Evolutionary conservation across 2,888 invertebrate genomes (phyloP).

Genomic region (Tetragonula carbonaria): DNA sequence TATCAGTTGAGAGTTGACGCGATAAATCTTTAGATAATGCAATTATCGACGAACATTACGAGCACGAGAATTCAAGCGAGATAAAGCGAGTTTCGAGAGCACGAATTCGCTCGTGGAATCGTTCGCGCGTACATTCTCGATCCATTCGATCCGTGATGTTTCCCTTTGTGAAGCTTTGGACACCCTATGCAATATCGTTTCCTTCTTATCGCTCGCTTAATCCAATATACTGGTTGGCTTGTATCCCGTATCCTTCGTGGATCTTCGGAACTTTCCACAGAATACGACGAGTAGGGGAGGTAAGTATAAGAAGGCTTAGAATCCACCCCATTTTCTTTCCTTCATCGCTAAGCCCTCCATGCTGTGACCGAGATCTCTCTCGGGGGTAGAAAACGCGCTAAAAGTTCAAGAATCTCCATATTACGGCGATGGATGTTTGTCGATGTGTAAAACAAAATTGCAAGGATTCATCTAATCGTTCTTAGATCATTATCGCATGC

Average conservation of each 20-base stretch:
- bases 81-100: neutral
- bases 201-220: constrained; percentile 57
- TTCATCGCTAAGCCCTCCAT: constrained; percentile 54
- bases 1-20: too few relatives aligned
- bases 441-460: neutral
- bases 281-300: constrained; percentile 39
- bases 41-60: constrained; percentile 2
- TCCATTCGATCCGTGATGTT: constrained; percentile 30
- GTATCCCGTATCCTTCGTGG: constrained; percentile 52
- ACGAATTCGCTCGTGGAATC: constrained; percentile 7
- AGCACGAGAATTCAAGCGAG: neutral
- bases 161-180: constrained; percentile 17
- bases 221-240: constrained; percentile 53
- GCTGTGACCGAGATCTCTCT: constrained; percentile 23
- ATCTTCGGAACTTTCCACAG: constrained; percentile 53
- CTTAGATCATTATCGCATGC: too few relatives aligned
- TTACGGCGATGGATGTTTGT: constrained; percentile 37
- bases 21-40: neutral
- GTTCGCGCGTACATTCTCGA: constrained; percentile 17
- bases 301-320: constrained; percentile 62
- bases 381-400: constrained; percentile 31
- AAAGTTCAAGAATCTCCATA: constrained; percentile 67
- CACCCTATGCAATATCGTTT: constrained; percentile 32
- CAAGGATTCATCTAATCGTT: neutral
- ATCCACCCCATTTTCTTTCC: constrained; percentile 41